Evolutionary conservation across 1,140 invertebrate species (phyloP).

Genomic region (Varroa destructor): DNA sequence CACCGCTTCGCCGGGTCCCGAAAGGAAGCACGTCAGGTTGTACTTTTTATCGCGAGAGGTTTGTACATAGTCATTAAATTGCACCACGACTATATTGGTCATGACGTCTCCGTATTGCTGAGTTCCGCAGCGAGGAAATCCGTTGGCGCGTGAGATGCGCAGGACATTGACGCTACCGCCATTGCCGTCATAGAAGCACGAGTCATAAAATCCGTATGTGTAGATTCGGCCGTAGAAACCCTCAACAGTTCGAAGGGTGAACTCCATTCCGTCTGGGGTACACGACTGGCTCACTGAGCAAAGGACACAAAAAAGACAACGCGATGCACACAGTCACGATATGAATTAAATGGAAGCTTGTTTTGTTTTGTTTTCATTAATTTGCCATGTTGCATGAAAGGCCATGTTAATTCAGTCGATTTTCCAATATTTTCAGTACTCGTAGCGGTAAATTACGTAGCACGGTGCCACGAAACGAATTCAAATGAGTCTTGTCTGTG

Average conservation of each 20-base stretch:
- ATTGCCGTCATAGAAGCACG: slow-evolving; percentile 76
- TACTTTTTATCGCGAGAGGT: slow-evolving; percentile 77
- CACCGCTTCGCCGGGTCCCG: slow-evolving; percentile 75
- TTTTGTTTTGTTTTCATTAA: slow-evolving; percentile 29
- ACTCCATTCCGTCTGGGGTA: slow-evolving; percentile 84
- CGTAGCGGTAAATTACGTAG: too few species aligned
- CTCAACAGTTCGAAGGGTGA: slow-evolving; percentile 68
- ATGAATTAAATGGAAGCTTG: slow-evolving; percentile 29
- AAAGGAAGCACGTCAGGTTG: slow-evolving; percentile 75
- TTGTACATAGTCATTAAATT: slow-evolving; percentile 82
- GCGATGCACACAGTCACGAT: slow-evolving; percentile 9
- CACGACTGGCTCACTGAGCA: slow-evolving; percentile 67
- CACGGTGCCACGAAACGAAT: too few species aligned
- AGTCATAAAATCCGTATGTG: slow-evolving; percentile 76
- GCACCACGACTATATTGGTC: slow-evolving; percentile 84
- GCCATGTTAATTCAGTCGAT: too few species aligned
- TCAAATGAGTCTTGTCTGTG: too few species aligned
- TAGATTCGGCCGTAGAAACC: slow-evolving; percentile 77
- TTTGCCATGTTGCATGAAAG: too few species aligned
- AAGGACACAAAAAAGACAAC: slow-evolving; percentile 13
- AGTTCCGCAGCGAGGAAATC: slow-evolving; percentile 79
- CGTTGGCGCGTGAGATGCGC: slow-evolving; percentile 68
- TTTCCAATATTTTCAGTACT: too few species aligned
- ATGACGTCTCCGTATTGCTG: slow-evolving; percentile 77
- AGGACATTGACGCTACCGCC: slow-evolving; percentile 67